Percentiles rank a stretch among this genome's conserved stretches.
phyloP scores from a whole-genome alignment of 2,797 vertebrate species.

The Valencia hispanica region DNA sequence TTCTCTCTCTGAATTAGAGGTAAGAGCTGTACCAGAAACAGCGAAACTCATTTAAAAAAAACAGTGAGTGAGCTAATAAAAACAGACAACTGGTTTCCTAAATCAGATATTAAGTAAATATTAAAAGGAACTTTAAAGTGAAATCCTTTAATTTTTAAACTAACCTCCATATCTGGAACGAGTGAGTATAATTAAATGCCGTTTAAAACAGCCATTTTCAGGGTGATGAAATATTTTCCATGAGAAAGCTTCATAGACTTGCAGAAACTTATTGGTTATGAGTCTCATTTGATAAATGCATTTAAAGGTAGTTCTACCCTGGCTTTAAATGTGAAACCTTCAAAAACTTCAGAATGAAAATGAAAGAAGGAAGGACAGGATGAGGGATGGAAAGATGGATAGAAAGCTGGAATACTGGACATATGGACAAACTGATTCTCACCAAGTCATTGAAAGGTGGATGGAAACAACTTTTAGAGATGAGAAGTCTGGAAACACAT shows the following conservation, averaged over 20 bases:
- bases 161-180: not conserved
- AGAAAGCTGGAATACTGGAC: not conserved
- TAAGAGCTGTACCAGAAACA: not conserved
- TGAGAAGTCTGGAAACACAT: not conserved
- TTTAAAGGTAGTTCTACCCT: not conserved
- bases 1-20: conserved; percentile 39
- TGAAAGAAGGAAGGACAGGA: not conserved
- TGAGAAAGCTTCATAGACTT: not conserved
- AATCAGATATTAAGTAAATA: too few relatives aligned
- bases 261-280: not conserved
- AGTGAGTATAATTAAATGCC: not conserved
- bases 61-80: not conserved
- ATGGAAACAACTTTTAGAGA: not conserved
- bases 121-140: not conserved
- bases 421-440: not conserved
- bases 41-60: not conserved
- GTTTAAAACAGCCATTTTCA: not conserved
- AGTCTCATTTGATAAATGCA: not conserved
- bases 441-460: not conserved
- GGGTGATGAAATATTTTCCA: not conserved
- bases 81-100: not conserved
- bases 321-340: not conserved
- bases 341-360: not conserved
- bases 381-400: too few relatives aligned
- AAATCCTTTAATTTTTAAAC: too few relatives aligned